phyloP scores from a whole-genome alignment of 2,113 vertebrate species.

The Sisor rabdophorus region DNA sequence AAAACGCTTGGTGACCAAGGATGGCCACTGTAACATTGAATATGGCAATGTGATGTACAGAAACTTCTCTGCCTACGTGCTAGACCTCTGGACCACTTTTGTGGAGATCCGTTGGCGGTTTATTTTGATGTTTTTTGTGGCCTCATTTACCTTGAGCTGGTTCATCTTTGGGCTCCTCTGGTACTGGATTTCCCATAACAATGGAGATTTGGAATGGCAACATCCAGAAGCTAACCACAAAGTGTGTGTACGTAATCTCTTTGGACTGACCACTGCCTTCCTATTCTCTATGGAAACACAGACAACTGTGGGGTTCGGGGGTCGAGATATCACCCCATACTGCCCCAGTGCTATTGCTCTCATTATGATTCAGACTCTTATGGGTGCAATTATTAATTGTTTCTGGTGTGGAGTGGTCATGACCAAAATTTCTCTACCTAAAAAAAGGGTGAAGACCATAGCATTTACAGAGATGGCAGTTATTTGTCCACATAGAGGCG shows the following conservation, averaged over 20 bases:
- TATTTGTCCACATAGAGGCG: conserved; percentile 4
- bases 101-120: conserved; percentile 38
- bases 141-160: conserved; percentile 32
- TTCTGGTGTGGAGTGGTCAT: conserved; percentile 38
- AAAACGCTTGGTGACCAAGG: conserved; percentile 33
- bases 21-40: conserved; percentile 36
- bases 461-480: conserved; percentile 32
- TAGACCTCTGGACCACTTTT: conserved; percentile 36
- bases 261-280: conserved; percentile 28
- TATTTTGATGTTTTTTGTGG: conserved; percentile 17
- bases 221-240: background rate
- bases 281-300: conserved; percentile 37
- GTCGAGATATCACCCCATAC: conserved; percentile 26
- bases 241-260: background rate
- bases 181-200: conserved; percentile 25
- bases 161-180: conserved; percentile 34
- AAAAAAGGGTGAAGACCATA: conserved; percentile 35
- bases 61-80: conserved; percentile 1
- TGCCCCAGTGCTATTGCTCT: conserved; percentile 27
- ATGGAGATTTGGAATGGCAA: conserved; percentile 29
- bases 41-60: conserved; percentile 25
- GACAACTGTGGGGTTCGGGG: conserved; percentile 26
- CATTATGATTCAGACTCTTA: conserved; percentile 22
- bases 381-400: conserved; percentile 24
- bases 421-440: conserved; percentile 37